These are phyloP conservation scores for Synergus gifuensis DNA, from an alignment of 2,888 invertebrate genomes.

Conservation along the genomic window DNA sequence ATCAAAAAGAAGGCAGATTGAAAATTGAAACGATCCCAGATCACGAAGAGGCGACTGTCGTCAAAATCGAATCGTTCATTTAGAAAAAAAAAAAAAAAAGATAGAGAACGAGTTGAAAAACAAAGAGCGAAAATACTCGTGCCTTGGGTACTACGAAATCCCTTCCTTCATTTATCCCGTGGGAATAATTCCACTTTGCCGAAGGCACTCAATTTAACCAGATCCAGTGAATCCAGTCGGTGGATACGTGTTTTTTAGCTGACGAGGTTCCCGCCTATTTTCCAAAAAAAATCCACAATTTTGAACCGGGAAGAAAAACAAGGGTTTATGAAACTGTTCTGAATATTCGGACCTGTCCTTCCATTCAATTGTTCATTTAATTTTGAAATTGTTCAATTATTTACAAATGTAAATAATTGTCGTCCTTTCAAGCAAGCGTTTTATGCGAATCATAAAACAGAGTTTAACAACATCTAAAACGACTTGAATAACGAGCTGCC, in stretches of 20 bases:
- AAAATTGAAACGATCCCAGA: conserved; percentile 8
- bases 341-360: background rate
- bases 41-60: conserved; percentile 9
- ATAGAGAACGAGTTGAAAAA: conserved; percentile 17
- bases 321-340: background rate
- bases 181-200: conserved; percentile 27
- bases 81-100: background rate
- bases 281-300: background rate
- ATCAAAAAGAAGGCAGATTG: background rate
- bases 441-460: background rate
- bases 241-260: conserved; percentile 12
- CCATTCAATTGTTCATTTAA: background rate
- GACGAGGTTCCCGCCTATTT: background rate
- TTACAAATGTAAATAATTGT: too few species aligned
- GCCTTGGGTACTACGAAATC: conserved; percentile 25
- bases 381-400: too few species aligned
- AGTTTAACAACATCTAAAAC: background rate
- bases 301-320: background rate
- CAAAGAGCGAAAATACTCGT: conserved; percentile 24
- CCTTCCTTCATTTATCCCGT: conserved; percentile 40
- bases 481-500: background rate
- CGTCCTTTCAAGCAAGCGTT: background rate
- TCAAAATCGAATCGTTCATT: conserved; percentile 14
- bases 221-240: conserved; percentile 20
- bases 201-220: conserved; percentile 11